Evolutionary conservation across 2,888 invertebrate genomes (phyloP), one percentile per base, ranked within the genome.

Genomic region (Sarcophaga caerulescens): DNA sequence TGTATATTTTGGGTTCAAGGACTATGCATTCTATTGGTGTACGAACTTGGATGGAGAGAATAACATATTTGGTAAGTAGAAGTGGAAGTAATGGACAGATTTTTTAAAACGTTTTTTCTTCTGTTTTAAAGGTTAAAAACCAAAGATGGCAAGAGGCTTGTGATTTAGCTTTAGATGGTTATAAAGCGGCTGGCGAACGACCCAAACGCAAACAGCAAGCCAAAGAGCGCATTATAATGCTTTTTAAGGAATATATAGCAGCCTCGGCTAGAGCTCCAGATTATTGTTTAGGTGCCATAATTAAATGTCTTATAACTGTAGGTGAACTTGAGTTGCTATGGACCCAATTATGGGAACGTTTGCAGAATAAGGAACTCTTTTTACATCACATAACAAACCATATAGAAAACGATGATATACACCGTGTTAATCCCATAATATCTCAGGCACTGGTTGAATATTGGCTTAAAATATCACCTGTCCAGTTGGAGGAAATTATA

Each of bases 381-480:
- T 93, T 96, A 85, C 95, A 96, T 84, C 94, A 96, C 88, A 93
- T 97, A 81, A 96, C 96, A 78, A 95, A 96, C 10, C 95, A 96
- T 90, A 95, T 97, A 88, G 94, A 95, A 84, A 94, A 94, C 88
- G 96, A 96, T 88, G 94, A 94, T 66, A 93, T 97, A 69, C 92
- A 93, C 8, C 92, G 92, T 68, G 94, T 97, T 17, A 96, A 96
- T 70, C 97, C 97, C 0, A 93, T 94, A 5, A 95, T 97, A 73
- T 95, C 96, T 84, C 96, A 97, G 91, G 95, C 95, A 77, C 94
- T 97, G 89, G 95, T 97, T 6, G 93, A 94, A 21, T 95, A 96
- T 92, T 95, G 96, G 92, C 95, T 95, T 88, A 93, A 94, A 62
- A 94, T 94, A 77, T 94, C 94, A 65, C 94, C 95, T 89, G 93